Percentiles rank a stretch among this genome's conserved stretches.
Evolutionary conservation across 2,797 vertebrate species (phyloP).

Genomic region (Catamblyrhynchus diadema): DNA sequence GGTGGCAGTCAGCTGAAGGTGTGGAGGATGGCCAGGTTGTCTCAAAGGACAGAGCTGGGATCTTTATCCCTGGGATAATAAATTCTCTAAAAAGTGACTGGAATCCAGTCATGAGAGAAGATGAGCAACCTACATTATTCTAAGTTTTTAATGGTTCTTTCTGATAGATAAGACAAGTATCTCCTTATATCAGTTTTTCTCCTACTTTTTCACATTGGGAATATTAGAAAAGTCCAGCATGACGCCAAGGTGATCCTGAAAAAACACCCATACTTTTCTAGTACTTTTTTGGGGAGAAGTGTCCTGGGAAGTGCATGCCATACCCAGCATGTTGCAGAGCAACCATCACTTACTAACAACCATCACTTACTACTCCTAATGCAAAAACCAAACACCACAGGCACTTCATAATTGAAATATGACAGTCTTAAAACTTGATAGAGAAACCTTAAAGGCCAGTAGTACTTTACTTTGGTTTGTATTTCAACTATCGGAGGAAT

Average conservation of each 20-base stretch:
- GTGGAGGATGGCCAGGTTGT: no score
- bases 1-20: background rate
- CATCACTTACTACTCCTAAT: background rate
- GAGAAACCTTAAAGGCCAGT: background rate
- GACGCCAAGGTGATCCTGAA: background rate
- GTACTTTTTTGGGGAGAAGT: background rate
- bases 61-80: background rate
- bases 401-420: background rate
- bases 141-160: background rate
- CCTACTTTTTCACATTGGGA: background rate
- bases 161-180: background rate
- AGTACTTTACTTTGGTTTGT: background rate
- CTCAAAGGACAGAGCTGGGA: background rate
- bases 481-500: background rate
- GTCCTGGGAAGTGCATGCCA: background rate
- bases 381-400: background rate
- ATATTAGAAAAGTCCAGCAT: background rate
- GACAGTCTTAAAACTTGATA: background rate
- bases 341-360: background rate
- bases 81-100: background rate
- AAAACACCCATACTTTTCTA: background rate
- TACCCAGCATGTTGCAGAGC: background rate
- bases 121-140: fast-evolving
- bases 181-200: background rate
- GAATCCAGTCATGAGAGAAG: background rate